These are phyloP conservation scores for Pogonognathellus flavescens DNA, from an alignment of 1,140 invertebrate genomes.

Conservation along the genomic window DNA sequence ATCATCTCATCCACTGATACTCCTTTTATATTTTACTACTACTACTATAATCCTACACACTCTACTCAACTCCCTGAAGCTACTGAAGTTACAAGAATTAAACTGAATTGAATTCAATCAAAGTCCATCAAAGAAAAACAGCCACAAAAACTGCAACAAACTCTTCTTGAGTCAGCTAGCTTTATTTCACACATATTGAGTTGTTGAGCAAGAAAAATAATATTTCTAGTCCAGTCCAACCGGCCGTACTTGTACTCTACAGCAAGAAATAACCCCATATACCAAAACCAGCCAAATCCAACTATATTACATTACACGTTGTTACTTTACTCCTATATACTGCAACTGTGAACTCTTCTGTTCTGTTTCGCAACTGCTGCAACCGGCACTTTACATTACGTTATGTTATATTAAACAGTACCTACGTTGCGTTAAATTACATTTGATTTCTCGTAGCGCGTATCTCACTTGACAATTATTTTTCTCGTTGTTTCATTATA, in stretches of 20 bases:
- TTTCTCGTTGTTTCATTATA: conserved; percentile 1
- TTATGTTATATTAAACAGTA: neutral
- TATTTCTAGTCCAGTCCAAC: conserved; percentile 37
- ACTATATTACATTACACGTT: neutral
- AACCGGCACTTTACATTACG: conserved; percentile 32
- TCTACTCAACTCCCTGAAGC: neutral
- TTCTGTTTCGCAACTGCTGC: neutral
- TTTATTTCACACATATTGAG: conserved; percentile 19
- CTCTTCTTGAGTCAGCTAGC: neutral
- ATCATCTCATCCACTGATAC: neutral
- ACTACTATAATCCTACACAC: neutral
- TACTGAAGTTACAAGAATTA: neutral
- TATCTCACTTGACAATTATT: conserved; percentile 31
- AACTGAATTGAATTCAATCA: conserved; percentile 14
- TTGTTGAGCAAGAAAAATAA: conserved; percentile 43
- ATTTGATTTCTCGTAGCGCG: conserved; percentile 10
- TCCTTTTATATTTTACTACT: neutral
- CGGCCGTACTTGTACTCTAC: conserved; percentile 12
- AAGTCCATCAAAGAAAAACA: neutral
- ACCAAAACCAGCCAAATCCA: neutral
- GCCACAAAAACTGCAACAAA: neutral
- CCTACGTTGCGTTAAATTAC: conserved; percentile 5
- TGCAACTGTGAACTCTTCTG: conserved; percentile 21
- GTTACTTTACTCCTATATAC: neutral
- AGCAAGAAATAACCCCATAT: neutral